Conservation (phyloP, 2,113 vertebrate genomes). For the Crotalus viridis region DNA sequence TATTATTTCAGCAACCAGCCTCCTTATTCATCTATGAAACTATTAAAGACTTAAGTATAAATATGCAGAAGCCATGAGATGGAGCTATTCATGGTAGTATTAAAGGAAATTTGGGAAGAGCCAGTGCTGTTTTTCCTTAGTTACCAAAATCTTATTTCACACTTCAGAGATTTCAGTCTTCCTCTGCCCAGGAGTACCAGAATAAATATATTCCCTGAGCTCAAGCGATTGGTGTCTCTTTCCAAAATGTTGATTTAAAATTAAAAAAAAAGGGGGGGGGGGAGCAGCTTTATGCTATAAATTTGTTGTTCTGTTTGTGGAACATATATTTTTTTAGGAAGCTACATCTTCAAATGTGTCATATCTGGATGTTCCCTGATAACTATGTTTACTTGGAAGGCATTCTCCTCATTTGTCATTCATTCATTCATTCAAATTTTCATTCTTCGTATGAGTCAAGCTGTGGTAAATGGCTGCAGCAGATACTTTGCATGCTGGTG, state of each 20-base stretch:
- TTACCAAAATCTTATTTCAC: slow-evolving; percentile 70
- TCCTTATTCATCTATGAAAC: slow-evolving; percentile 59
- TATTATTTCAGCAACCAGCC: slow-evolving; percentile 55
- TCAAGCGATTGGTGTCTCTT: not conserved
- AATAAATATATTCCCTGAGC: slow-evolving; percentile 33
- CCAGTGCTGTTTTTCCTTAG: slow-evolving; percentile 52
- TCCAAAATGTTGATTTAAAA: not conserved
- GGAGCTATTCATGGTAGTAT: slow-evolving; percentile 50
- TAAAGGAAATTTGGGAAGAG: slow-evolving; percentile 35
- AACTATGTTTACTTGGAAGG: not conserved
- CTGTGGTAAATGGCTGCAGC: not conserved
- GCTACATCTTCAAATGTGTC: not conserved
- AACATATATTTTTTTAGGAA: not conserved
- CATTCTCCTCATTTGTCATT: not conserved
- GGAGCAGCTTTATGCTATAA: not conserved
- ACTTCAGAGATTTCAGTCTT: slow-evolving; percentile 53
- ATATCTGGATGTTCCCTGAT: rapidly evolving
- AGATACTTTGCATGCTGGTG: not conserved
- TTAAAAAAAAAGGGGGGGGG: not conserved
- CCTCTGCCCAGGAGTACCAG: not conserved
- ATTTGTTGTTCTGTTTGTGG: not conserved
- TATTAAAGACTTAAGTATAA: slow-evolving; percentile 31
- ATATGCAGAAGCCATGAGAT: slow-evolving; percentile 12
- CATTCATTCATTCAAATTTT: not conserved
- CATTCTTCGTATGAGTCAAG: not conserved